A percentile compares a stretch with the other conserved stretches of the same genome.
These are phyloP conservation scores for Leiothrix lutea DNA, from an alignment of 2,113 vertebrate genomes.

Conservation along the genomic window DNA sequence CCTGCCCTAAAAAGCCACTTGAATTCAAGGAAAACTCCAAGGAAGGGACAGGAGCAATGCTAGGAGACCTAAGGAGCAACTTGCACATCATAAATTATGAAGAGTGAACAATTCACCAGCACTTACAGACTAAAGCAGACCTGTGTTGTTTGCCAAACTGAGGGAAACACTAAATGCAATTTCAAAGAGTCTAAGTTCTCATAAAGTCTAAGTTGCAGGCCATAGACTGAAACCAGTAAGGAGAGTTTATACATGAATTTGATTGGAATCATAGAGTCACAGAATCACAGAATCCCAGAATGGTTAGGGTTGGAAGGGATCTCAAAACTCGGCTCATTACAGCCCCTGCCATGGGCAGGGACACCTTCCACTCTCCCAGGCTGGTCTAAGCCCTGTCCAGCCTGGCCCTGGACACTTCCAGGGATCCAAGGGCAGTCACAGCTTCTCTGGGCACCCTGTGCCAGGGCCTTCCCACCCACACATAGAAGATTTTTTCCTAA, in stretches of 20 bases:
- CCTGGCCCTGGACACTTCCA: not conserved
- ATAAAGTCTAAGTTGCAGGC: not conserved
- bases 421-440: not conserved
- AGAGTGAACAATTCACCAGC: not conserved
- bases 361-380: not conserved
- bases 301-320: not conserved
- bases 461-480: rapidly evolving
- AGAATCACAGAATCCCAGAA: not conserved
- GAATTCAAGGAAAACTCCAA: not conserved
- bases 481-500: not conserved
- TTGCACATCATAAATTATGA: not conserved
- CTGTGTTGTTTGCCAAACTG: not conserved
- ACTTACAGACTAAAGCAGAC: not conserved
- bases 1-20: not conserved
- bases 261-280: not conserved
- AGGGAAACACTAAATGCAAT: not conserved
- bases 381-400: rapidly evolving
- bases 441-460: too few species aligned
- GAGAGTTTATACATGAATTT: not conserved
- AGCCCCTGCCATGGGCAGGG: not conserved
- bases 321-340: rapidly evolving
- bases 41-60: not conserved
- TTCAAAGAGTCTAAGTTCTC: not conserved
- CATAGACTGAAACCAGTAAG: rapidly evolving
- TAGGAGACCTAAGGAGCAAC: not conserved